A percentile compares a stretch with the other conserved stretches of the same genome.
Evolutionary conservation across 2,888 invertebrate genomes (phyloP).

Genomic region (Amphimallon solstitiale): DNA sequence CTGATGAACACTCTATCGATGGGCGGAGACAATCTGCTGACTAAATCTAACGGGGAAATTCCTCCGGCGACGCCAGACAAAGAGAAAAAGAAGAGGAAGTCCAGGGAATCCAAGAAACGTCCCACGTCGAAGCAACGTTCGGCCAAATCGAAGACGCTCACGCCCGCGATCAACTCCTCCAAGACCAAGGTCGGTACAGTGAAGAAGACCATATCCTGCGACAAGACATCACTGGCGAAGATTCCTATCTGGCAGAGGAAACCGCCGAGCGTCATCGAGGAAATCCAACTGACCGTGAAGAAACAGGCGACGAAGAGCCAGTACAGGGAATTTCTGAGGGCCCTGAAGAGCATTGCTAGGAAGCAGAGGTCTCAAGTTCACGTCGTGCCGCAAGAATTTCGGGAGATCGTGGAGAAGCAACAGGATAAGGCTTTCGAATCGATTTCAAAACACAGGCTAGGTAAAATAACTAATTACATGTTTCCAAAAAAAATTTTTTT

Average conservation of each 20-base stretch:
- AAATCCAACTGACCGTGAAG: constrained; percentile 37
- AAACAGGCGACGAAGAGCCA: constrained; percentile 38
- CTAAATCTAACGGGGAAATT: background rate
- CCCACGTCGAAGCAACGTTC: background rate
- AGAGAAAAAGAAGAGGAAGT: background rate
- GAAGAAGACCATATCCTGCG: background rate
- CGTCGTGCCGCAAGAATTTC: constrained; percentile 8
- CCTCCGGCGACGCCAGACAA: background rate
- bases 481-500: too few relatives aligned
- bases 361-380: constrained; percentile 26
- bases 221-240: background rate
- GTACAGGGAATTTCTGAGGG: constrained; percentile 34
- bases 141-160: background rate
- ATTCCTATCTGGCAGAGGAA: constrained; percentile 38
- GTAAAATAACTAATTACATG: too few relatives aligned
- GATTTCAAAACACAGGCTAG: background rate
- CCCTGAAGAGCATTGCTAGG: constrained; percentile 23
- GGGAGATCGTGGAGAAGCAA: constrained; percentile 13
- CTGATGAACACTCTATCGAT: constrained; percentile 10
- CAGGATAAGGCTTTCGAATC: constrained; percentile 6
- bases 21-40: constrained; percentile 1
- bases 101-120: background rate
- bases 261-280: constrained; percentile 38
- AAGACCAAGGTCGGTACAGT: background rate
- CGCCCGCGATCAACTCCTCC: background rate